phyloP scores from a whole-genome alignment of 2,888 invertebrate species.

The Zeuzera pyrina region DNA sequence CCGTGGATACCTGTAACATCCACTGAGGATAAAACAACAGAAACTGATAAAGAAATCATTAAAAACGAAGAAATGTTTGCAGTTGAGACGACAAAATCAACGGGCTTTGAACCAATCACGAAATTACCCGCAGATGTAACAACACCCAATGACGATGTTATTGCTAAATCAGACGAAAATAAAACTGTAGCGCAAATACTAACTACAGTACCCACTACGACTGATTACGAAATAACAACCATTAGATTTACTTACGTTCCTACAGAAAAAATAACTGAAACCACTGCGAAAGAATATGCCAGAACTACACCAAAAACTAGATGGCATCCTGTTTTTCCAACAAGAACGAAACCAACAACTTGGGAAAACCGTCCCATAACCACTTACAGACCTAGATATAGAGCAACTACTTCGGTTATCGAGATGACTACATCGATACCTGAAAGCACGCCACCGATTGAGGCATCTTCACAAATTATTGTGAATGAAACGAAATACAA shows the following conservation, averaged over 20 bases:
- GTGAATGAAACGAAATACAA: slow-evolving; percentile 26
- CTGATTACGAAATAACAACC: slow-evolving; percentile 60
- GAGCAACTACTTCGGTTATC: slow-evolving; percentile 33
- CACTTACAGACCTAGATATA: slow-evolving; percentile 56
- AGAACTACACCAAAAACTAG: slow-evolving; percentile 27
- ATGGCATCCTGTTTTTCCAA: slow-evolving; percentile 46
- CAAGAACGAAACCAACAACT: slow-evolving; percentile 37
- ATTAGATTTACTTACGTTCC: slow-evolving; percentile 58
- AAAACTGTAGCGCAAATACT: slow-evolving; percentile 28
- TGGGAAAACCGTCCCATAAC: slow-evolving; percentile 41
- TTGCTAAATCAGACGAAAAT: slow-evolving; percentile 31
- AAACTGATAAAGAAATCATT: slow-evolving; percentile 22
- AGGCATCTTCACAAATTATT: slow-evolving; percentile 44
- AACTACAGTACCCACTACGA: slow-evolving; percentile 25
- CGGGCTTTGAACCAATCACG: slow-evolving; percentile 65
- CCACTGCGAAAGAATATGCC: slow-evolving; percentile 24
- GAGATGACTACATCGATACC: slow-evolving; percentile 35
- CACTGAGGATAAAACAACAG: slow-evolving; percentile 27
- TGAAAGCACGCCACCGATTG: slow-evolving; percentile 39
- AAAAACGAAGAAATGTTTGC: slow-evolving; percentile 37
- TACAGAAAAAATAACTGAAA: slow-evolving; percentile 31
- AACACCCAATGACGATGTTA: slow-evolving; percentile 52
- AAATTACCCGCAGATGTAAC: slow-evolving; percentile 58
- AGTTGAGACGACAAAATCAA: slow-evolving; percentile 44
- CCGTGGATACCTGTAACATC: slow-evolving; percentile 38